These are phyloP conservation scores for Apteryx owenii DNA, from an alignment of 2,113 vertebrate species.

Conservation along the genomic window DNA sequence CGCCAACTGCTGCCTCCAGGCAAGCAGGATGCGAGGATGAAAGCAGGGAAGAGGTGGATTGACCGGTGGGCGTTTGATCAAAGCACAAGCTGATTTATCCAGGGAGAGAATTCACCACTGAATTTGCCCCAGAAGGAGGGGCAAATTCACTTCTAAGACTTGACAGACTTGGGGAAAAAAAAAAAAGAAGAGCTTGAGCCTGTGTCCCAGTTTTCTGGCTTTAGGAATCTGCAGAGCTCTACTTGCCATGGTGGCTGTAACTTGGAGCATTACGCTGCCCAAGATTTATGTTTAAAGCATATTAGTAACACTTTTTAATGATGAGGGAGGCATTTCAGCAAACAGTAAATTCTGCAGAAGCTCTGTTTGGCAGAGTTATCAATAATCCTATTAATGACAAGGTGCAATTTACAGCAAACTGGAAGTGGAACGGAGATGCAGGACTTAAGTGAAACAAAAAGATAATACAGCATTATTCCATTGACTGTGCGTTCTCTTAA, in stretches of 20 bases:
- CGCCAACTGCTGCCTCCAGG: neutral
- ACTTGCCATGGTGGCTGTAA: neutral
- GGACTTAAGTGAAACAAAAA: slow-evolving; percentile 64
- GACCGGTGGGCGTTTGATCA: accelerated
- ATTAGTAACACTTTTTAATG: slow-evolving; percentile 26
- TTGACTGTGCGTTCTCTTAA: slow-evolving; percentile 49
- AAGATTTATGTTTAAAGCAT: slow-evolving; percentile 39
- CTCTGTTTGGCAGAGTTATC: slow-evolving; percentile 44
- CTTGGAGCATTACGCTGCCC: neutral
- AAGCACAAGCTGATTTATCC: neutral
- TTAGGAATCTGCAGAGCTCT: neutral
- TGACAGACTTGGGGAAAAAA: neutral
- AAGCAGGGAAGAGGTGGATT: neutral
- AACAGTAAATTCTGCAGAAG: slow-evolving; percentile 43
- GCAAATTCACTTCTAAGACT: neutral
- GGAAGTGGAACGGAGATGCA: slow-evolving; percentile 46
- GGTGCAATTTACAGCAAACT: slow-evolving; percentile 60
- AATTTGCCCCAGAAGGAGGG: neutral
- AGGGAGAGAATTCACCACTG: neutral
- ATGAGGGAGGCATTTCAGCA: slow-evolving; percentile 5
- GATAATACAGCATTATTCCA: slow-evolving; percentile 50
- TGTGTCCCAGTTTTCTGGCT: neutral
- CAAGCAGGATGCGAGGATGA: neutral
- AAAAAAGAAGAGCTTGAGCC: neutral
- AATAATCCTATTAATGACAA: slow-evolving; percentile 65